Evolutionary conservation across 1,140 invertebrate species (phyloP), one percentile per base, ranked within the genome.

Genomic region (Leptoteleia sp.): DNA sequence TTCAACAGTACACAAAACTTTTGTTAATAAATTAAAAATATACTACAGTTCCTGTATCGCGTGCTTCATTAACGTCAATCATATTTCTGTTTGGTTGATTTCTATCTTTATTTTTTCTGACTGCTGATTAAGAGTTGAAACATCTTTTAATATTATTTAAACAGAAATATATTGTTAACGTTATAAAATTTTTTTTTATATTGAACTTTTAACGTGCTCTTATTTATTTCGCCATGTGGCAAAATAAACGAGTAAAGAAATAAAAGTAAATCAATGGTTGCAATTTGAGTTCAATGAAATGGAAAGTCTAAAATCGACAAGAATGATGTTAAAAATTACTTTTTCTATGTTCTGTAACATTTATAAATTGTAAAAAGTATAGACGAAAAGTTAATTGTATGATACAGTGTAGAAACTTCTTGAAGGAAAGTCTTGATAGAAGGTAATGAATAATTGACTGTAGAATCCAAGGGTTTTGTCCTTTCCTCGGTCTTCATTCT

Each of bases 321-420:
- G 22, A 40, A 38, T 35, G 17, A 54, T 19, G 11, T n/a, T 19
- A 17, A 6, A 27, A 35, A 22, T 40, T 27, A 54, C 6, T 15
- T 55, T 54, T 25, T 22, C 13, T n/a, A 9, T 16, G 29, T 27
- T 42, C 8, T 29, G 1, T 11, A n/a, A 40, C 40, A 38, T 11
- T 37, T 61, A 17, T 61, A 61, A 47, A 47, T 8, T 62, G 22
- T 48, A 48, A 43, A 61, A 9, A 61, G 25, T 4, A n/a, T 61
- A 61, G 25, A 15, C 16, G 13, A 37, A 4, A 8, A 31, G 1
- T 31, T 31, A 48, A 31, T 47, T 61, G 42, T 62, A 47, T 17
- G 22, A 48, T 62, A 38, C 2, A 45, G 13, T n/a, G 8, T 47
- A 61, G 29, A 61, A 16, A 12, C 13, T 13, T 42, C 37, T 13